Conservation (phyloP, 2,113 vertebrate genomes). For the Rhodinocichla rosea region DNA sequence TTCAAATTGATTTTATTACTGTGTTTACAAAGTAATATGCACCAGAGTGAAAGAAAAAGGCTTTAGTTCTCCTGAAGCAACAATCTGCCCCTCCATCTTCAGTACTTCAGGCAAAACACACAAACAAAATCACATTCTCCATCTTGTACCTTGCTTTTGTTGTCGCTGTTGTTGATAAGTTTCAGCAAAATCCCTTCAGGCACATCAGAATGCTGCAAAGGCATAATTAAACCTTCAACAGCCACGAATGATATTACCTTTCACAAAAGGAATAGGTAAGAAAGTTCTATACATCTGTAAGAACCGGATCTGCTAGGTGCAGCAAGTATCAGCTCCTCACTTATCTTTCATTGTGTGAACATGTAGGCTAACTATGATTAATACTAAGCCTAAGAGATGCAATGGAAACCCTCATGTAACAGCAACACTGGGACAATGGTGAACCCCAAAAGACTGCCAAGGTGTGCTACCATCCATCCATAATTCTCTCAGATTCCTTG, state of each 20-base stretch:
- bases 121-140: neutral
- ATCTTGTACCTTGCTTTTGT: neutral
- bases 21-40: neutral
- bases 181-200: slow-evolving; percentile 23
- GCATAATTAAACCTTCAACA: neutral
- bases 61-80: neutral
- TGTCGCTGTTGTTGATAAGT: neutral
- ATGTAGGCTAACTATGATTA: neutral
- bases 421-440: neutral
- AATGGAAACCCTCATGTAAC: neutral
- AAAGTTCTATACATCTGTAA: neutral
- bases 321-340: neutral
- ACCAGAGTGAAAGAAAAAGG: neutral
- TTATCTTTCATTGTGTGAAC: neutral
- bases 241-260: neutral
- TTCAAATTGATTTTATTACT: neutral
- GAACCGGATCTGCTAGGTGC: neutral
- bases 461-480: neutral
- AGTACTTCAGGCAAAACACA: neutral
- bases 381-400: neutral
- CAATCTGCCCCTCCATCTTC: neutral
- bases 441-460: neutral
- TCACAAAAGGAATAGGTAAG: neutral
- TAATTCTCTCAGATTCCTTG: neutral
- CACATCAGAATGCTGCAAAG: neutral